A percentile compares a stretch with the other conserved stretches of the same genome.
Evolutionary conservation across 2,113 vertebrate species (phyloP).

Genomic region (Hippopotamus amphibius): DNA sequence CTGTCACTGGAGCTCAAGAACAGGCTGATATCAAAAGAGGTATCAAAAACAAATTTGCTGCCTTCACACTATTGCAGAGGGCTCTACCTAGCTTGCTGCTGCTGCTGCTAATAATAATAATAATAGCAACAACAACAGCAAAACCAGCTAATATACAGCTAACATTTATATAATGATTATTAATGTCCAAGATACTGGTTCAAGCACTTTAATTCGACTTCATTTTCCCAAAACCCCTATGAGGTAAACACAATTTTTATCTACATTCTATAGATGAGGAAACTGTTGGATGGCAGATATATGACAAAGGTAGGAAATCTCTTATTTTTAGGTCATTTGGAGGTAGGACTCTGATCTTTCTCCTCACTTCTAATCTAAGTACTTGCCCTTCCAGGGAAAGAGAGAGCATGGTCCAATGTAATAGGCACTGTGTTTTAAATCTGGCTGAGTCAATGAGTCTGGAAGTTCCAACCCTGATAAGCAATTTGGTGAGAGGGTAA

Average conservation of each 20-base stretch:
- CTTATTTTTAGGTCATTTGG: background rate
- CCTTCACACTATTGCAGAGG: background rate
- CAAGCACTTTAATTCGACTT: background rate
- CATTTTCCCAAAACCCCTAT: background rate
- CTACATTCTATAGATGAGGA: background rate
- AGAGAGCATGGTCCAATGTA: background rate
- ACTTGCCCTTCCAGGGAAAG: background rate
- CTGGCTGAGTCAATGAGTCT: background rate
- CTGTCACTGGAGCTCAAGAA: background rate
- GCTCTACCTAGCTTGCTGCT: background rate
- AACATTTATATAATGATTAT: background rate
- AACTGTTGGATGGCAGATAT: background rate
- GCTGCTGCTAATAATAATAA: background rate
- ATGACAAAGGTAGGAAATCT: background rate
- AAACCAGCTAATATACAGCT: background rate
- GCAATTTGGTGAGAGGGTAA: background rate
- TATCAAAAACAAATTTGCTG: background rate
- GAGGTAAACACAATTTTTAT: background rate
- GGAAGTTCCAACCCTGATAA: background rate
- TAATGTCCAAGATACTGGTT: background rate
- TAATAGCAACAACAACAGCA: background rate
- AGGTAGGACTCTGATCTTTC: background rate
- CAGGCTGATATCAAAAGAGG: background rate
- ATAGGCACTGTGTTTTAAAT: background rate
- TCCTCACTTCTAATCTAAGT: background rate